Conservation (phyloP, 2,888 invertebrate genomes). For the Quadroppia sp. region DNA sequence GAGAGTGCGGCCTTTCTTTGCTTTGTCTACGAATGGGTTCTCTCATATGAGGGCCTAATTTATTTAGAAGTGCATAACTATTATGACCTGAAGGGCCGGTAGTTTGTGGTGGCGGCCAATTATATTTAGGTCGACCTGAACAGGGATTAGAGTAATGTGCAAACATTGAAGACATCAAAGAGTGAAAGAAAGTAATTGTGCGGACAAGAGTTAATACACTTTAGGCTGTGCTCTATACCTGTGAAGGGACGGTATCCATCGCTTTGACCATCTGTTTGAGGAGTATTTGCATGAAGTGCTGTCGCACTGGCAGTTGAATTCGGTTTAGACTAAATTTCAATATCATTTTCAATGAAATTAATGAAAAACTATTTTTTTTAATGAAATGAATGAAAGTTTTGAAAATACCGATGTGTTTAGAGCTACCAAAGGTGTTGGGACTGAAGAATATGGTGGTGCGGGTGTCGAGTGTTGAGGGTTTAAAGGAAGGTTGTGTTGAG, state of each 20-base stretch:
- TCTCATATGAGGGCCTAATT: background rate
- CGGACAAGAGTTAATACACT: background rate
- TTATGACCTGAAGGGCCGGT: constrained; percentile 21
- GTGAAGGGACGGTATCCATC: constrained; percentile 29
- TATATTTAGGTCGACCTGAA: constrained; percentile 48
- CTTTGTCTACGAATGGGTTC: background rate
- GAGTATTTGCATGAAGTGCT: background rate
- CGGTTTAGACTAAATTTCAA: background rate
- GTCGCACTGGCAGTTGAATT: background rate
- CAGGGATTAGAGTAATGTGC: background rate
- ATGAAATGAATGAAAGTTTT: background rate
- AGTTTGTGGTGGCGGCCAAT: constrained; percentile 59
- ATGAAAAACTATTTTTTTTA: background rate
- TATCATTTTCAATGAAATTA: background rate
- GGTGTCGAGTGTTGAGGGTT: constrained; percentile 9
- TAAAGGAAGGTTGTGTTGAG: constrained; percentile 16
- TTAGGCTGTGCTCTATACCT: background rate
- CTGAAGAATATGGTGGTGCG: constrained; percentile 40
- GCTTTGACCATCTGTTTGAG: background rate
- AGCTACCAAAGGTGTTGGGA: constrained; percentile 43
- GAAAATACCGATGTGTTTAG: constrained; percentile 42
- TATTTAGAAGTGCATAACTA: constrained; percentile 50
- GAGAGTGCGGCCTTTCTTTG: constrained; percentile 18
- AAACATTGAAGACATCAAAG: background rate
- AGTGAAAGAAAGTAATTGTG: background rate